These are phyloP conservation scores for Limosa lapponica DNA, from an alignment of 2,797 vertebrate species.

Conservation along the genomic window DNA sequence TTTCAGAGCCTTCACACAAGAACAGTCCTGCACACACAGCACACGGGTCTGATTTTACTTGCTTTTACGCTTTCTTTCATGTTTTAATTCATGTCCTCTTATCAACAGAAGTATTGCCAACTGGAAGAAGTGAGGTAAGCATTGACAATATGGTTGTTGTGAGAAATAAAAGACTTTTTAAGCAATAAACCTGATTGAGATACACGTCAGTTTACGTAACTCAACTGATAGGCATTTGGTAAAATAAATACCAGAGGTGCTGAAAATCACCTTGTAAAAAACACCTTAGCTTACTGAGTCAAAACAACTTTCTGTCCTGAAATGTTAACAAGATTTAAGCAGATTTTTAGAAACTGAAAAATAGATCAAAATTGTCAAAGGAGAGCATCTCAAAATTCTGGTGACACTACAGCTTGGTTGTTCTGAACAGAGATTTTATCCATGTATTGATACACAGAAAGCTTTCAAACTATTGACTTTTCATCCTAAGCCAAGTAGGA, in stretches of 20 bases:
- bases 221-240: background rate
- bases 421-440: background rate
- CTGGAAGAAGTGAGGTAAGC: background rate
- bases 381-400: background rate
- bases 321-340: background rate
- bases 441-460: background rate
- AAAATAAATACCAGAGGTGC: background rate
- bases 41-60: background rate
- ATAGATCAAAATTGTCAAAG: background rate
- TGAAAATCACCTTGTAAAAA: background rate
- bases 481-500: background rate
- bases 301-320: background rate
- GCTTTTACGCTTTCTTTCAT: background rate
- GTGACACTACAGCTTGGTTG: background rate
- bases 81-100: background rate
- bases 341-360: background rate
- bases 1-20: background rate
- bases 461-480: background rate
- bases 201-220: background rate
- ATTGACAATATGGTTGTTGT: background rate
- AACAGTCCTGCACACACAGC: background rate
- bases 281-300: background rate
- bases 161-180: background rate
- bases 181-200: background rate
- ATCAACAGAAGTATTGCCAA: background rate